These are phyloP conservation scores for Lepus townsendii DNA, from an alignment of 2,797 vertebrate species.

Conservation along the genomic window DNA sequence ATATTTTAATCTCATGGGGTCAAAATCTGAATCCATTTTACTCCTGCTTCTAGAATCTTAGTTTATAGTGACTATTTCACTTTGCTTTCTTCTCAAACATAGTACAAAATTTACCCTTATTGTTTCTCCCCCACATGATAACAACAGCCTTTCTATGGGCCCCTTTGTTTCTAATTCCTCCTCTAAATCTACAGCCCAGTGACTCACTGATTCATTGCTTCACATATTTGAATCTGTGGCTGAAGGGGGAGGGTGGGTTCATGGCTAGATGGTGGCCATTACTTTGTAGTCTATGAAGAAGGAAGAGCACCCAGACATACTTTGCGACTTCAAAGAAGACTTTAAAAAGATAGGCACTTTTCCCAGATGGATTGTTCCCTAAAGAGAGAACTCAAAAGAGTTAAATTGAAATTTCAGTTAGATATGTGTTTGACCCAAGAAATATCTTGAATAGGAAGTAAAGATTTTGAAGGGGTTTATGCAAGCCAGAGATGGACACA, in stretches of 20 bases:
- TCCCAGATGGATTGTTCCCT: not conserved
- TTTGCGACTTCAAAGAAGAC: not conserved
- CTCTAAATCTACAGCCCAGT: not conserved
- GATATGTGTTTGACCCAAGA: not conserved
- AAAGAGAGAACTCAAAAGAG: slow-evolving; percentile 27
- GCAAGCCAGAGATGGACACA: no score
- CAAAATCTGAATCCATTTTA: not conserved
- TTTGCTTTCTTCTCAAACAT: slow-evolving; percentile 9
- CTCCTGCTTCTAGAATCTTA: slow-evolving; percentile 29
- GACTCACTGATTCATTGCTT: not conserved
- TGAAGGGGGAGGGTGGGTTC: not conserved
- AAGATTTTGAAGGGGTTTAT: slow-evolving; percentile 28
- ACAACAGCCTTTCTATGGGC: not conserved
- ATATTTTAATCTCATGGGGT: not conserved
- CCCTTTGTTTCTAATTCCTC: not conserved
- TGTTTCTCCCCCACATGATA: not conserved
- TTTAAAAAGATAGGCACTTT: slow-evolving; percentile 8
- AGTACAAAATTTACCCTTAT: not conserved
- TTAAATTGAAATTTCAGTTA: slow-evolving; percentile 44
- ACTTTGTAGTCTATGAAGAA: not conserved
- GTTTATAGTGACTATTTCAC: not conserved
- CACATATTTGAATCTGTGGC: not conserved
- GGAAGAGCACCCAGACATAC: not conserved
- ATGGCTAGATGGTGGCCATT: not conserved
- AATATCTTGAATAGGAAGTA: slow-evolving; percentile 33